Conservation (phyloP, 2,888 invertebrate genomes). For the Choreutis nemorana region DNA sequence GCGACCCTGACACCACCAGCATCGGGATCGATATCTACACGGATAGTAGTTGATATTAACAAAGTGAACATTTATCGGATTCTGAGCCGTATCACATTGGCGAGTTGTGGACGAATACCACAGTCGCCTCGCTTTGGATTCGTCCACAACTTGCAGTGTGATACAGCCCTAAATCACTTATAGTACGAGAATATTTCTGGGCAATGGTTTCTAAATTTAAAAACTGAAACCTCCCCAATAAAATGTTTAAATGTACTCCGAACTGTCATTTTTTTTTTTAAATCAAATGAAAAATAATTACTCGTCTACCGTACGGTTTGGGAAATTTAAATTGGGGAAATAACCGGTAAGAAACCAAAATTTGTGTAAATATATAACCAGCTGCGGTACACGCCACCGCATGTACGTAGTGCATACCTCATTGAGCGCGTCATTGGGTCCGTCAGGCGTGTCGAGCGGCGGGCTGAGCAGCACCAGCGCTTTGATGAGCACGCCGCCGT, state of each 20-base stretch:
- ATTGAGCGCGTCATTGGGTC: slow-evolving; percentile 69
- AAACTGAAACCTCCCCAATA: too few species aligned
- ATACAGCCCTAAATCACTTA: too few species aligned
- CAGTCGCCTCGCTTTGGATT: background rate
- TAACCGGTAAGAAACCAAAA: too few species aligned
- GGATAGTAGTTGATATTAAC: background rate
- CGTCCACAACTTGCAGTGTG: too few species aligned
- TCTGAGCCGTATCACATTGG: background rate
- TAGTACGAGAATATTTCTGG: too few species aligned
- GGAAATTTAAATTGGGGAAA: too few species aligned
- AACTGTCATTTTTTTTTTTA: too few species aligned
- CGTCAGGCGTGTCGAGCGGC: slow-evolving; percentile 71
- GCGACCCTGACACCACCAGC: slow-evolving; percentile 14
- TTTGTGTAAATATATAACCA: too few species aligned
- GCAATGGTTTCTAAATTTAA: too few species aligned
- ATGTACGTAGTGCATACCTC: slow-evolving; percentile 60
- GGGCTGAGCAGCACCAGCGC: slow-evolving; percentile 76
- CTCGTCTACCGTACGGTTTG: too few species aligned
- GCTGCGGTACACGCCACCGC: slow-evolving; percentile 25
- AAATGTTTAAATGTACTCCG: too few species aligned
- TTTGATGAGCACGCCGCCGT: slow-evolving; percentile 12
- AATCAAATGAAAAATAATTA: too few species aligned
- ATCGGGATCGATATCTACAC: background rate
- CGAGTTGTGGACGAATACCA: background rate
- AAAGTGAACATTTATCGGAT: background rate